phyloP scores from a whole-genome alignment of 1,140 invertebrate genomes.

The Drosophila subobscura region DNA sequence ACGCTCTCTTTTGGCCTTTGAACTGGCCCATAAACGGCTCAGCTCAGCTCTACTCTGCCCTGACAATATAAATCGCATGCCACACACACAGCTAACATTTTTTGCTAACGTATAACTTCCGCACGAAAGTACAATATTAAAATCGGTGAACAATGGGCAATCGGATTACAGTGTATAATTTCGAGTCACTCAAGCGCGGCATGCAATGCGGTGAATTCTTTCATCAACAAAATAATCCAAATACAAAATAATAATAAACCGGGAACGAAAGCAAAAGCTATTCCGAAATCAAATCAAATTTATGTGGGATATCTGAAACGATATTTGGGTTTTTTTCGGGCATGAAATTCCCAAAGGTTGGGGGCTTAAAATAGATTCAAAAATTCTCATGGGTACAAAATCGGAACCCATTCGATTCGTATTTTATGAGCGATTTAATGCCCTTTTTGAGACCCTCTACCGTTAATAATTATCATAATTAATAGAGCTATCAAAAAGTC shows the following conservation, averaged over 20 bases:
- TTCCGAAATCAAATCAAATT: conserved; percentile 5
- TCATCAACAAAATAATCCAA: conserved; percentile 3
- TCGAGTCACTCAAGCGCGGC: conserved; percentile 55
- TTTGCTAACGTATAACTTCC: conserved; percentile 59
- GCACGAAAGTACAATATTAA: conserved; percentile 28
- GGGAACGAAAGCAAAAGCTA: conserved; percentile 23
- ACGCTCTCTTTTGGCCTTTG: conserved; percentile 22
- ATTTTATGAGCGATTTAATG: no score
- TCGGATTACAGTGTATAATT: conserved; percentile 49
- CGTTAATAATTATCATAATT: no score
- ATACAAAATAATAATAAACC: conserved; percentile 19
- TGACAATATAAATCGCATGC: conserved; percentile 43
- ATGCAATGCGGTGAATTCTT: conserved; percentile 58
- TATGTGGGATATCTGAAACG: neutral
- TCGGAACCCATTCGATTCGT: no score
- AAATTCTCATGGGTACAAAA: no score
- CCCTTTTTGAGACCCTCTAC: no score
- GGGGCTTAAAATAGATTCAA: no score
- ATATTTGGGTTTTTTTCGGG: no score
- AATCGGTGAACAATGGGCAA: conserved; percentile 39
- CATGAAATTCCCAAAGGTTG: no score
- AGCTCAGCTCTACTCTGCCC: conserved; percentile 11
- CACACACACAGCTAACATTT: conserved; percentile 43
- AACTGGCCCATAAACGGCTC: conserved; percentile 34
- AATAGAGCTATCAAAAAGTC: no score